Evolutionary conservation across 2,797 vertebrate species (phyloP).

Genomic region (Hemibagrus guttatus): DNA sequence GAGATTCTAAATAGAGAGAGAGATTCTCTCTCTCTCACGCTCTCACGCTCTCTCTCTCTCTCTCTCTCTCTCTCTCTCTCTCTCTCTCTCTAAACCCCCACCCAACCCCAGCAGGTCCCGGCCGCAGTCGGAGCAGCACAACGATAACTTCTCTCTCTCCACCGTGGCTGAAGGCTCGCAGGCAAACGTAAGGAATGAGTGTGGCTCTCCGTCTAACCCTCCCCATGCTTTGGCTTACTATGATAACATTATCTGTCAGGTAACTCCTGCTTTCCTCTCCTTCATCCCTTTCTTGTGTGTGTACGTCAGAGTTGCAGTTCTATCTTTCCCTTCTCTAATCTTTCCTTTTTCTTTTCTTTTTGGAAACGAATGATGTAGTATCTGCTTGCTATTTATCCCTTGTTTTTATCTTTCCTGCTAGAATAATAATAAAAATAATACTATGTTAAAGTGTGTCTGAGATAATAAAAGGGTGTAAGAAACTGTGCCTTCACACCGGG

Average conservation of each 20-base stretch:
- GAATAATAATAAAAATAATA: too few species aligned
- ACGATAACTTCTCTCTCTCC: constrained; percentile 95
- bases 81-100: not conserved
- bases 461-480: too few species aligned
- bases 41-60: not conserved
- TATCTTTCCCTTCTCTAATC: not conserved
- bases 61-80: constrained; percentile 30
- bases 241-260: constrained; percentile 91
- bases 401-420: not conserved
- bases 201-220: constrained; percentile 74
- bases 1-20: too few species aligned
- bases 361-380: not conserved
- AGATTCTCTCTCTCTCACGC: not conserved
- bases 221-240: constrained; percentile 86
- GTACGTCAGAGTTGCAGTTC: not conserved
- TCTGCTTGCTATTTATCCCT: not conserved
- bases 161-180: constrained; percentile 96
- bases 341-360: not conserved
- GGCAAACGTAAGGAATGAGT: constrained; percentile 93
- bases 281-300: not conserved
- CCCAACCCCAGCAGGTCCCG: constrained; percentile 80
- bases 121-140: constrained; percentile 91
- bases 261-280: constrained; percentile 69
- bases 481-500: too few species aligned
- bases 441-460: too few species aligned